phyloP scores from a whole-genome alignment of 2,888 invertebrate species.

The Strigamia crassipes region DNA sequence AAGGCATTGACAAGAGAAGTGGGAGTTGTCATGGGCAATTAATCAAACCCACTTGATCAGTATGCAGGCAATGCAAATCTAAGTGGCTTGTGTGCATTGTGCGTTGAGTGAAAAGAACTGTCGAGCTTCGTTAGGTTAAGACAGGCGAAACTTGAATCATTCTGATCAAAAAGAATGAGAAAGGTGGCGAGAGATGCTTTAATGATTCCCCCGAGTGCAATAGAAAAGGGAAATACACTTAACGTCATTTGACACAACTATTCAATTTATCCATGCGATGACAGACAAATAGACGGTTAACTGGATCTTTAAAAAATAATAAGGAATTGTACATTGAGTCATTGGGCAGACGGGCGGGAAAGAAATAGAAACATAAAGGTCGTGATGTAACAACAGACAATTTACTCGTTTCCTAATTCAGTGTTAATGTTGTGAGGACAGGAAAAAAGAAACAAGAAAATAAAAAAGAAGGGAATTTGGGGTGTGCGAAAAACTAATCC shows the following conservation, averaged over 20 bases:
- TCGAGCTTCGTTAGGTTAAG: conserved; percentile 29
- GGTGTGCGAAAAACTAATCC: background rate
- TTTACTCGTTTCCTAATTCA: conserved; percentile 19
- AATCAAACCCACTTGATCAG: conserved; percentile 39
- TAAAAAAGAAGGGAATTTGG: background rate
- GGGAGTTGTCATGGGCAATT: conserved; percentile 43
- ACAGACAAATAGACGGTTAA: background rate
- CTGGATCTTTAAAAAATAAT: background rate
- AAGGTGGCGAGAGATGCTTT: conserved; percentile 31
- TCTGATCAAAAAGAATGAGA: conserved; percentile 13
- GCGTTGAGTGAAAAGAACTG: conserved; percentile 37
- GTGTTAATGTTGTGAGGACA: conserved; percentile 12
- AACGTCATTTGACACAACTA: background rate
- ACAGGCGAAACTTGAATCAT: conserved; percentile 21
- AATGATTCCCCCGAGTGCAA: conserved; percentile 25
- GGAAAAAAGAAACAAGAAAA: background rate
- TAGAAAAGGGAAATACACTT: conserved; percentile 28
- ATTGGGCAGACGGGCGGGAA: background rate
- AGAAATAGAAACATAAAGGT: conserved; percentile 8
- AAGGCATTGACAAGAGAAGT: conserved; percentile 35
- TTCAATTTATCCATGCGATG: background rate
- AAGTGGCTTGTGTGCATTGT: background rate
- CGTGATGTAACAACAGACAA: background rate
- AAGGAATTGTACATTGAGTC: background rate
- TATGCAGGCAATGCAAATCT: conserved; percentile 45